Conservation (phyloP, 2,888 invertebrate species). For the Troides helena region DNA sequence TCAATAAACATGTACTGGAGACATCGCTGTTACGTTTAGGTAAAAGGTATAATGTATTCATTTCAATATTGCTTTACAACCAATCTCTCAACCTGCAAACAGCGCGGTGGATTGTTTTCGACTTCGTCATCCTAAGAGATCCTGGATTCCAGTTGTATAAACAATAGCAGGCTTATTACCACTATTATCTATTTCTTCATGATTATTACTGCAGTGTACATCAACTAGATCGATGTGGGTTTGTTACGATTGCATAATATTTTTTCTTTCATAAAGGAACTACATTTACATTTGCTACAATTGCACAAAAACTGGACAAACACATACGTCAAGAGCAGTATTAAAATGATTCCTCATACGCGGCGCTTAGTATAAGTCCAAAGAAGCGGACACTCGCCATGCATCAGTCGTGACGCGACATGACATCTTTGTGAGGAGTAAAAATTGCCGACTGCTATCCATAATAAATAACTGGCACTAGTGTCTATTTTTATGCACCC, state of each 20-base stretch:
- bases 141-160: no score
- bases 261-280: conserved; percentile 22
- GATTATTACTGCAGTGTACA: neutral
- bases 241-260: conserved; percentile 4
- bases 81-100: no score
- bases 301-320: conserved; percentile 35
- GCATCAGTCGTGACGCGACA: conserved; percentile 53
- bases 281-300: conserved; percentile 25
- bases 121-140: no score
- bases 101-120: no score
- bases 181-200: no score
- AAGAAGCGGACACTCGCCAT: conserved; percentile 59
- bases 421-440: conserved; percentile 54
- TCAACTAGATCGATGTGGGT: neutral
- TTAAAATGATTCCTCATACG: conserved; percentile 53
- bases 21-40: no score
- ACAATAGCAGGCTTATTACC: no score
- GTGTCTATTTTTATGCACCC: conserved; percentile 38
- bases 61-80: no score
- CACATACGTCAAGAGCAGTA: conserved; percentile 45
- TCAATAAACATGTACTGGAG: no score
- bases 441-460: conserved; percentile 51
- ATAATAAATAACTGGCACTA: conserved; percentile 36
- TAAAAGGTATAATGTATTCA: no score
- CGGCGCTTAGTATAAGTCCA: conserved; percentile 63